Percentiles rank a stretch among this genome's conserved stretches.
Evolutionary conservation across 2,113 vertebrate species (phyloP).

Genomic region (Lontra canadensis): DNA sequence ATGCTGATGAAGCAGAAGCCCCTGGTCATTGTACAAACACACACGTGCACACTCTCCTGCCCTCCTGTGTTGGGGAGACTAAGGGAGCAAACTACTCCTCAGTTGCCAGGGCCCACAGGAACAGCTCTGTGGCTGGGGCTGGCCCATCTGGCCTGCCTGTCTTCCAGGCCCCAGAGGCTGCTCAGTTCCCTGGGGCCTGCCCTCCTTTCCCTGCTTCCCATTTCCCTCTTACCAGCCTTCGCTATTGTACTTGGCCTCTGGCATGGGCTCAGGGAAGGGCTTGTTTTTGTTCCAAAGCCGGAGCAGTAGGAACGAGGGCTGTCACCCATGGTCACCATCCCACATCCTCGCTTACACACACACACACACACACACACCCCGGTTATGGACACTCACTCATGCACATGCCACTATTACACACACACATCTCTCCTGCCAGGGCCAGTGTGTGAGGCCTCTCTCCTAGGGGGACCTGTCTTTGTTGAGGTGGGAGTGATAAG

Average conservation of each 20-base stretch:
- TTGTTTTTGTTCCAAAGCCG: neutral
- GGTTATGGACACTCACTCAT: neutral
- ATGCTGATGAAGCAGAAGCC: neutral
- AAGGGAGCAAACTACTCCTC: neutral
- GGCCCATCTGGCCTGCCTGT: neutral
- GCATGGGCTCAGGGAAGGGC: neutral
- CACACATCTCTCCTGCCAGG: neutral
- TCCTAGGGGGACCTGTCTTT: neutral
- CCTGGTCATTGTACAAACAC: neutral
- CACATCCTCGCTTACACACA: neutral
- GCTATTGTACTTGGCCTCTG: neutral
- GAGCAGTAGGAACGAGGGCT: neutral
- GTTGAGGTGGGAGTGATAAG: neutral
- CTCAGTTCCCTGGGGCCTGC: neutral
- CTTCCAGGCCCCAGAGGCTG: neutral
- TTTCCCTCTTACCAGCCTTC: neutral
- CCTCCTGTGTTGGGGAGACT: neutral
- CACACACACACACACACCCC: too few relatives aligned
- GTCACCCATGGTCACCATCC: neutral
- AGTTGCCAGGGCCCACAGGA: neutral
- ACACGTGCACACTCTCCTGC: accelerated
- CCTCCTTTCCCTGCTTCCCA: neutral
- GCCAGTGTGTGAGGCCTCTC: neutral
- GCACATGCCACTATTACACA: neutral
- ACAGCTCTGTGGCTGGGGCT: neutral